Conservation (phyloP, 1,140 invertebrate genomes). For the Asobara japonica region DNA sequence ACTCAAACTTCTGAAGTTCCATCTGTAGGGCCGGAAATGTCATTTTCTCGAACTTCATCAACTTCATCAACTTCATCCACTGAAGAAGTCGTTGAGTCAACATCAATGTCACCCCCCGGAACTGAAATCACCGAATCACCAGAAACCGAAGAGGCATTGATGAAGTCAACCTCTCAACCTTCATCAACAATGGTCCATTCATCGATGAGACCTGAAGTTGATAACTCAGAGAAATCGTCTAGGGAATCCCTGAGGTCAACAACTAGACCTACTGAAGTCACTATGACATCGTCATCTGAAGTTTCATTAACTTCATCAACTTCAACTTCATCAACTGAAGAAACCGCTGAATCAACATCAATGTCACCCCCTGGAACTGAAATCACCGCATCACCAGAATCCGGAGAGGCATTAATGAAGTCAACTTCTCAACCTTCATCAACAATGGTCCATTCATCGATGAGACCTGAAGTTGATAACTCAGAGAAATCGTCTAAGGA, state of each 20-base stretch:
- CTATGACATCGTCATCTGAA: neutral
- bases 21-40: no score
- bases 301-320: neutral
- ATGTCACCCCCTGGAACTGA: neutral
- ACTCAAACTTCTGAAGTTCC: neutral
- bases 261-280: no score
- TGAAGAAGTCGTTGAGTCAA: neutral
- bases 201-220: neutral
- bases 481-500: neutral
- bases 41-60: neutral
- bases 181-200: neutral
- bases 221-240: neutral
- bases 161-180: neutral
- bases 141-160: neutral
- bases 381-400: neutral
- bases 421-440: slow-evolving; percentile 6
- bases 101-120: neutral
- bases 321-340: no score
- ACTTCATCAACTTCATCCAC: neutral
- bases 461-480: neutral
- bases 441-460: neutral
- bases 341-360: neutral
- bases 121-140: neutral
- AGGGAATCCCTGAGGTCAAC: neutral
- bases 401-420: neutral